These are phyloP conservation scores for Odontesthes bonariensis DNA, from an alignment of 2,113 vertebrate genomes.

Conservation along the genomic window DNA sequence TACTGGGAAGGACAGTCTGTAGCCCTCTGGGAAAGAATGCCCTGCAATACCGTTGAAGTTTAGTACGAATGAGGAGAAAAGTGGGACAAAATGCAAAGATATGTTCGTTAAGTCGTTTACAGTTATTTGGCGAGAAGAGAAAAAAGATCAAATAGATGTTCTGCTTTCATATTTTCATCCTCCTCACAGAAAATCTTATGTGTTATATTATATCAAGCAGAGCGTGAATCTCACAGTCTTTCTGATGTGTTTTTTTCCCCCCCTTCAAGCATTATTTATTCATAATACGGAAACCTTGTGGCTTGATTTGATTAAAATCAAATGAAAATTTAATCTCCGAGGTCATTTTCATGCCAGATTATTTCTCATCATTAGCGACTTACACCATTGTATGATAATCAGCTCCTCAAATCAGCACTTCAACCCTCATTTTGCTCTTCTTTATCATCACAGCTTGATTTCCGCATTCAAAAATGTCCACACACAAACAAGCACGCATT, in stretches of 20 bases:
- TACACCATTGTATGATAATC: conserved; percentile 2
- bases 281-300: conserved; percentile 26
- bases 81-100: neutral
- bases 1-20: conserved; percentile 90
- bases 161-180: neutral
- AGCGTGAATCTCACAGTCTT: conserved; percentile 31
- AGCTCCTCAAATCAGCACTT: neutral
- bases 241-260: conserved; percentile 40
- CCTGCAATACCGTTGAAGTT: conserved; percentile 49
- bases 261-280: conserved; percentile 53
- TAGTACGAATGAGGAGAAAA: neutral
- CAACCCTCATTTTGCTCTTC: neutral
- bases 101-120: neutral
- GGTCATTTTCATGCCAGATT: conserved; percentile 7
- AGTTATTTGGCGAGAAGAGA: neutral
- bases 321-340: conserved; percentile 34
- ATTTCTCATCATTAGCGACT: conserved; percentile 16
- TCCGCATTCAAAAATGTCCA: neutral
- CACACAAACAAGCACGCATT: neutral
- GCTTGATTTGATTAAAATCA: conserved; percentile 31
- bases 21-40: conserved; percentile 87
- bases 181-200: conserved; percentile 20
- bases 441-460: neutral
- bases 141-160: conserved; percentile 19
- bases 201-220: conserved; percentile 9